Percentiles rank a stretch among this genome's conserved stretches.
Evolutionary conservation across 2,888 invertebrate genomes (phyloP).

Genomic region (Plemyria rubiginata): DNA sequence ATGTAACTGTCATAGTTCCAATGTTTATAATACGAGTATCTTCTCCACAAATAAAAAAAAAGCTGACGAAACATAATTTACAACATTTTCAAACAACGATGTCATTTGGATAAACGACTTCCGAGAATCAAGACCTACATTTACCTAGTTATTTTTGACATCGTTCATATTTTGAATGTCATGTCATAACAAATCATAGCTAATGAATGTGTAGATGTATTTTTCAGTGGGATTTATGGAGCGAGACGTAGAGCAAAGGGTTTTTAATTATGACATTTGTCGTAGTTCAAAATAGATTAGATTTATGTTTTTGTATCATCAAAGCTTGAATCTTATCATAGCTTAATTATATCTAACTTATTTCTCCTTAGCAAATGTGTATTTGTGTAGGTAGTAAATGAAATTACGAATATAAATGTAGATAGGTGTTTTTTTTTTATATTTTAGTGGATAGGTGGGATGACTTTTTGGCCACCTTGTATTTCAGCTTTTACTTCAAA

Average conservation of each 20-base stretch:
- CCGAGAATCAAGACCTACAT: constrained; percentile 11
- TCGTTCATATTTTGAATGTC: constrained; percentile 31
- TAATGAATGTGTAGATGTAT: constrained; percentile 34
- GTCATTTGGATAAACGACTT: constrained; percentile 19
- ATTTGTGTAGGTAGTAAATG: too few relatives aligned
- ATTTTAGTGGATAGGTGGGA: too few relatives aligned
- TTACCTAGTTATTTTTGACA: constrained; percentile 22
- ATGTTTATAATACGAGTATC: too few relatives aligned
- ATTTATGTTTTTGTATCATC: constrained; percentile 9
- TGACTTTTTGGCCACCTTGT: too few relatives aligned
- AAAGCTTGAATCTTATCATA: neutral
- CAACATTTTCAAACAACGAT: constrained; percentile 6
- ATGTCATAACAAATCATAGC: constrained; percentile 38
- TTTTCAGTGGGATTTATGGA: constrained; percentile 33
- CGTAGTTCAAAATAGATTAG: constrained; percentile 22
- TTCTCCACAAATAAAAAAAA: too few relatives aligned
- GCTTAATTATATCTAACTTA: too few relatives aligned
- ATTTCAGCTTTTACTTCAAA: too few relatives aligned
- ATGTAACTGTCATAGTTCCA: too few relatives aligned
- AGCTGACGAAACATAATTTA: neutral
- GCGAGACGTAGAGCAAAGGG: constrained; percentile 28
- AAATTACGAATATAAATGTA: too few relatives aligned
- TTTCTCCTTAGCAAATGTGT: too few relatives aligned
- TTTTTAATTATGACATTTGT: constrained; percentile 36
- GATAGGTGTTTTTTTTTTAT: too few relatives aligned